phyloP scores from a whole-genome alignment of 2,888 invertebrate species.

The Pilophorus perplexus region DNA sequence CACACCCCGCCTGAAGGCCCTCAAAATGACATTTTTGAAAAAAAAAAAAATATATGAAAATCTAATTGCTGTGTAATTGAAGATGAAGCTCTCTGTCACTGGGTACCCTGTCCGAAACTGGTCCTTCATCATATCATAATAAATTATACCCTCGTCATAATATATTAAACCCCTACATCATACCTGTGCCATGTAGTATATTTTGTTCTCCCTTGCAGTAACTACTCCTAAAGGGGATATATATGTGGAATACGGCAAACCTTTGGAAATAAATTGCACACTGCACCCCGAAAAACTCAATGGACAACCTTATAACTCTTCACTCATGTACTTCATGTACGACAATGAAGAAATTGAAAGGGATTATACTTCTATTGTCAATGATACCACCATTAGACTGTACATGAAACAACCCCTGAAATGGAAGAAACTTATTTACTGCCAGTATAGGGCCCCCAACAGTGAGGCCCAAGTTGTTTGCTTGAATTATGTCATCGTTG shows the following conservation, averaged over 20 bases:
- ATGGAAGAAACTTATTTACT: constrained; percentile 57
- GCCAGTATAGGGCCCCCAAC: constrained; percentile 50
- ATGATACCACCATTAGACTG: constrained; percentile 63
- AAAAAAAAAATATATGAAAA: too few species aligned
- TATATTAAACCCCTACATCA: too few species aligned
- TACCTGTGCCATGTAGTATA: too few species aligned
- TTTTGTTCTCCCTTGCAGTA: constrained; percentile 47
- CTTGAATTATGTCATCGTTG: constrained; percentile 59
- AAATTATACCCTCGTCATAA: too few species aligned
- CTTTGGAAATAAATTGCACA: constrained; percentile 64
- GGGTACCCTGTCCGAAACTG: too few species aligned
- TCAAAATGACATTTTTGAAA: too few species aligned
- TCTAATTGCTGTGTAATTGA: too few species aligned
- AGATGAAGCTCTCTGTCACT: too few species aligned
- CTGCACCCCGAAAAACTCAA: constrained; percentile 51
- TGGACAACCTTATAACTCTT: constrained; percentile 55
- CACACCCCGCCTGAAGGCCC: too few species aligned
- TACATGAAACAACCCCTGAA: constrained; percentile 59
- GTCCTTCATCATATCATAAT: too few species aligned
- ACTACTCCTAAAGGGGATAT: constrained; percentile 54
- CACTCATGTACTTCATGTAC: constrained; percentile 56
- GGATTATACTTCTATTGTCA: constrained; percentile 58
- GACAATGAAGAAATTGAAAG: constrained; percentile 53
- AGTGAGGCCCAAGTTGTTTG: constrained; percentile 54
- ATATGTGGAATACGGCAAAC: constrained; percentile 48